A percentile compares a stretch with the other conserved stretches of the same genome.
phyloP scores from a whole-genome alignment of 2,797 vertebrate genomes.

The Chaetophractus vellerosus region DNA sequence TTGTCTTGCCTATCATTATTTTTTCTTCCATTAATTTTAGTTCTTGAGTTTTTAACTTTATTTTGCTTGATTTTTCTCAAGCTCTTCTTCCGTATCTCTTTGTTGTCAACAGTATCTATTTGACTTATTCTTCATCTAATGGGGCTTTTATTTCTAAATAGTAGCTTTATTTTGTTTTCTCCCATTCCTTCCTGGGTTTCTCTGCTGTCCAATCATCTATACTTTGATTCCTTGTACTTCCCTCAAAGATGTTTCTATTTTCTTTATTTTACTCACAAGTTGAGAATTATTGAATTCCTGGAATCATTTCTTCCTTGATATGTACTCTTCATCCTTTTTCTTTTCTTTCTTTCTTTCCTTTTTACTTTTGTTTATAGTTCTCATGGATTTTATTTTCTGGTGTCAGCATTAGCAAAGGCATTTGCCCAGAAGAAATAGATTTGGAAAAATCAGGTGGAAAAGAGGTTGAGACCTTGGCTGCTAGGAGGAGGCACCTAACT shows the following conservation, averaged over 20 bases:
- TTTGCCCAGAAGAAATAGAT: neutral
- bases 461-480: neutral
- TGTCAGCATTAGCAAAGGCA: neutral
- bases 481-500: accelerated
- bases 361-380: neutral
- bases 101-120: neutral
- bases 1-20: neutral
- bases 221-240: neutral
- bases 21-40: neutral
- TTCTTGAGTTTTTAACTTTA: neutral
- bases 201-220: neutral
- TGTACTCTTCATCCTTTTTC: neutral
- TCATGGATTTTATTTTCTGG: neutral
- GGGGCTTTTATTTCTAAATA: slow-evolving; percentile 64
- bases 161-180: neutral
- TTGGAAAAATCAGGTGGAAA: neutral
- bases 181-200: neutral
- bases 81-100: neutral
- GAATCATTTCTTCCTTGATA: neutral
- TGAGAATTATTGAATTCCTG: neutral
- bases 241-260: neutral
- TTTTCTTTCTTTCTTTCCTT: neutral
- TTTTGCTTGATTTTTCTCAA: neutral
- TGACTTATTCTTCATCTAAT: neutral
- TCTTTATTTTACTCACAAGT: neutral